phyloP scores from a whole-genome alignment of 2,888 invertebrate genomes.

The Meghimatium bilineatum region DNA sequence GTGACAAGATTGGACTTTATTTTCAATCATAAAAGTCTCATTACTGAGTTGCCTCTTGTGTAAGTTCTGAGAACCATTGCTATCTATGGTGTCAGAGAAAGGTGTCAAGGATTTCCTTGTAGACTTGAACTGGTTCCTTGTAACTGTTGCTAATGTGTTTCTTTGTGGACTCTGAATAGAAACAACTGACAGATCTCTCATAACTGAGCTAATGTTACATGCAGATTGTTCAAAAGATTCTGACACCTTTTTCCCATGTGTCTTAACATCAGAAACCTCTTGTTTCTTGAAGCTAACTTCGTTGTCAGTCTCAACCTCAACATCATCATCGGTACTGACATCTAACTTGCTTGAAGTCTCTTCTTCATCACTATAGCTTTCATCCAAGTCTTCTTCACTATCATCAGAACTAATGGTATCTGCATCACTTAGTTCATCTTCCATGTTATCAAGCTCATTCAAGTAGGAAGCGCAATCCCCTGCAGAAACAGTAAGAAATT shows the following conservation, averaged over 20 bases:
- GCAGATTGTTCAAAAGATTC: background rate
- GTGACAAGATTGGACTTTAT: background rate
- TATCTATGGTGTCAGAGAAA: background rate
- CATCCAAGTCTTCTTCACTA: background rate
- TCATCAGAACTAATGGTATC: conserved; percentile 20
- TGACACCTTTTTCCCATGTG: background rate
- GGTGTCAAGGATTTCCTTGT: too few relatives aligned
- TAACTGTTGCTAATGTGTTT: background rate
- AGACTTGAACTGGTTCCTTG: background rate
- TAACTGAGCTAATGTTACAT: background rate
- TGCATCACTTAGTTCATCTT: conserved; percentile 37
- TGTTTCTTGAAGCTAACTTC: background rate
- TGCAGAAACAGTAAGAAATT: background rate
- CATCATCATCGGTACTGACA: background rate
- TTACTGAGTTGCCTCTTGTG: background rate
- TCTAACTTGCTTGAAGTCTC: background rate
- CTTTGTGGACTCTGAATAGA: conserved; percentile 16
- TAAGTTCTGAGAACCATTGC: background rate
- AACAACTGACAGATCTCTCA: conserved; percentile 14
- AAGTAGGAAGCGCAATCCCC: conserved; percentile 1
- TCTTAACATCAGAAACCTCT: too few relatives aligned
- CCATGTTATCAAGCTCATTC: background rate
- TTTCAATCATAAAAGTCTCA: background rate
- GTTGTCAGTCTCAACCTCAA: background rate
- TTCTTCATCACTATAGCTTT: background rate